Evolutionary conservation across 2,888 invertebrate genomes (phyloP).

Genomic region (Teleogryllus oceanicus): DNA sequence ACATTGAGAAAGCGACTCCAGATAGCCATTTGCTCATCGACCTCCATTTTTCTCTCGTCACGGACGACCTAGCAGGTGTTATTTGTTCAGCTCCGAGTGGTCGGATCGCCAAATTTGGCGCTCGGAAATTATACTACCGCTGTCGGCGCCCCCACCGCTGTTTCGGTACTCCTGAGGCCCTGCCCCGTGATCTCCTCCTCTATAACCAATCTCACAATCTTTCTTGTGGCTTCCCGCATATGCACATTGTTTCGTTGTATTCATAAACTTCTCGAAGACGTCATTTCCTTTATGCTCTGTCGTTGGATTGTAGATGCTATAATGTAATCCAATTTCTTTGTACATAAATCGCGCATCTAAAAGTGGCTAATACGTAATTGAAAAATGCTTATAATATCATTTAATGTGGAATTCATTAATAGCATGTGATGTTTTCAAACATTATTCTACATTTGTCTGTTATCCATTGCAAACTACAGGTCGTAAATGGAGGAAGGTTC

Average conservation of each 20-base stretch:
- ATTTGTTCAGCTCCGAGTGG: neutral
- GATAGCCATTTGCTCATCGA: neutral
- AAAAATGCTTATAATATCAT: no score
- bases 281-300: neutral
- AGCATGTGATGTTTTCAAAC: no score
- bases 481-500: no score
- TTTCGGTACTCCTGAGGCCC: no score
- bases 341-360: neutral
- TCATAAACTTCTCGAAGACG: neutral
- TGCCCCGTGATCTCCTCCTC: no score
- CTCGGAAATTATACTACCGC: neutral
- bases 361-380: neutral
- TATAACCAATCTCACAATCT: no score
- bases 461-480: no score
- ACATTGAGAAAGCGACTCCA: neutral
- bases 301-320: no score
- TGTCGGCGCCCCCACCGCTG: neutral
- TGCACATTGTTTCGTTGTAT: neutral
- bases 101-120: neutral
- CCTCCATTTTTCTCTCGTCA: slow-evolving; percentile 5
- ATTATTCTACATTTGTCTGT: no score
- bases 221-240: neutral
- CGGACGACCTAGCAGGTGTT: neutral
- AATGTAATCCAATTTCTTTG: neutral
- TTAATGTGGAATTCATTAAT: no score